Conservation (phyloP, 2,888 invertebrate species). For the Hydropsyche betteni region DNA sequence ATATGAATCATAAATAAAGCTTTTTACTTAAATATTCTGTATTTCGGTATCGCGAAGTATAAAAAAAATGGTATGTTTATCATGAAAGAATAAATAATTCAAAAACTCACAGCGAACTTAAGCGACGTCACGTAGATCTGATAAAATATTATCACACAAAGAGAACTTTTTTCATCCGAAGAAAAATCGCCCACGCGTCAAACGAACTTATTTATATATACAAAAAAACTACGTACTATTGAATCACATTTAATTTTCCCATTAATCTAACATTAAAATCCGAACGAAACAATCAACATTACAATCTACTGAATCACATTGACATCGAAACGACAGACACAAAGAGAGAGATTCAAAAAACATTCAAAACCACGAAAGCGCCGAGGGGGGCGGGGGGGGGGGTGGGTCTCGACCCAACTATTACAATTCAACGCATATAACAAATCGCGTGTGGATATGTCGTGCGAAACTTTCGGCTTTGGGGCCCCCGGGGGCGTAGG, state of each 20-base stretch:
- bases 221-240: constrained; percentile 2
- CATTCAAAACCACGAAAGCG: not conserved
- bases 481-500: not conserved
- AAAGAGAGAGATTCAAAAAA: not conserved
- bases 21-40: too few relatives aligned
- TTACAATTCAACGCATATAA: not conserved
- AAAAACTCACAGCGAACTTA: too few relatives aligned
- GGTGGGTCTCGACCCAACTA: too few relatives aligned
- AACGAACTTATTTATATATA: not conserved
- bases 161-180: too few relatives aligned
- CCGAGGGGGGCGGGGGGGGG: too few relatives aligned
- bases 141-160: too few relatives aligned
- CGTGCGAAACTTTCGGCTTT: not conserved
- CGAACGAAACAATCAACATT: not conserved
- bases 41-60: too few relatives aligned
- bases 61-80: too few relatives aligned
- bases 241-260: constrained; percentile 18
- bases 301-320: constrained; percentile 36
- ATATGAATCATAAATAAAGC: too few relatives aligned
- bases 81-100: too few relatives aligned
- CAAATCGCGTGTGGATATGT: not conserved
- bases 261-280: not conserved
- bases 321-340: not conserved
- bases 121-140: too few relatives aligned
- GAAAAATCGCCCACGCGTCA: too few relatives aligned